phyloP scores from a whole-genome alignment of 2,797 vertebrate species.

The Thamnophis elegans region DNA sequence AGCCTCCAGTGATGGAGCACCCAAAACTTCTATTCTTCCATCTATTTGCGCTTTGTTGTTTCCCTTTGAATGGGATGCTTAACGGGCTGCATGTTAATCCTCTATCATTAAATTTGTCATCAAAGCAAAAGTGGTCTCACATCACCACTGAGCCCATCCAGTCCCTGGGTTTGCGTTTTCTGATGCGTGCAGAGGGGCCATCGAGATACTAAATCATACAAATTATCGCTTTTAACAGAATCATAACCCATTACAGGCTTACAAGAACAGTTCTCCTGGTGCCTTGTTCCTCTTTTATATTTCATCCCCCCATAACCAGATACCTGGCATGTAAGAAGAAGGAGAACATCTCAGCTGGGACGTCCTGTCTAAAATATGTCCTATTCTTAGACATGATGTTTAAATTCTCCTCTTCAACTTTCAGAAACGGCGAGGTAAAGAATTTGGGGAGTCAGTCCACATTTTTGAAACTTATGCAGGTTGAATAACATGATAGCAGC shows the following conservation, averaged over 20 bases:
- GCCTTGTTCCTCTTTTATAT: neutral
- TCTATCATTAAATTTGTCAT: neutral
- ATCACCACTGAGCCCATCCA: neutral
- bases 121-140: neutral
- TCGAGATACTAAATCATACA: neutral
- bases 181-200: neutral
- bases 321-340: neutral
- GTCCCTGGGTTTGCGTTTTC: neutral
- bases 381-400: neutral
- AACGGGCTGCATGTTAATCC: slow-evolving; percentile 19
- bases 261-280: neutral
- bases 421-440: neutral
- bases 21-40: neutral
- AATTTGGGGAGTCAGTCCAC: neutral
- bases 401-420: neutral
- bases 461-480: neutral
- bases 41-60: neutral
- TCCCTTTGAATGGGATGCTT: neutral
- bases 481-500: neutral
- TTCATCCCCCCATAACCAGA: neutral
- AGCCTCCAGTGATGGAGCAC: neutral
- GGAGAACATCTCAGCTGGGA: neutral
- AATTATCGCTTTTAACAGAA: neutral
- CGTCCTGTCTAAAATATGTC: neutral
- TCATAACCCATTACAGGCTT: neutral